These are phyloP conservation scores for Ypsolopha scabrella DNA, from an alignment of 2,888 invertebrate genomes.

Conservation along the genomic window DNA sequence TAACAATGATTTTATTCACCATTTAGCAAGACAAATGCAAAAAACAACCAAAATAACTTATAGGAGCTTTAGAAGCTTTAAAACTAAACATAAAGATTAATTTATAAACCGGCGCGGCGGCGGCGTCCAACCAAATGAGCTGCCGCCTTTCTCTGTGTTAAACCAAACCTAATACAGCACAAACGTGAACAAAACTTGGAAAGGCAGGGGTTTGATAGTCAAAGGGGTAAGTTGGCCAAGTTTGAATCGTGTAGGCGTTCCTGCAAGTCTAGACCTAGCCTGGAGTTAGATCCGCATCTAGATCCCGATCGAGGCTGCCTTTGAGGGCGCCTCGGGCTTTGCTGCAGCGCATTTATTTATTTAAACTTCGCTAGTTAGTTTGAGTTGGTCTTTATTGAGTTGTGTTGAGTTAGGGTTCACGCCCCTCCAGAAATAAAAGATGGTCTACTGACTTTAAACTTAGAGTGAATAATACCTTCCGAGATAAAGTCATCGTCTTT, in stretches of 20 bases:
- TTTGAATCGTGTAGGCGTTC: slow-evolving; percentile 1
- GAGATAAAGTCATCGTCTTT: too few species aligned
- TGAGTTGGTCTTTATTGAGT: background rate
- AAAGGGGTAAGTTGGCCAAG: background rate
- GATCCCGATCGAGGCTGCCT: background rate
- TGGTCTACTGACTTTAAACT: too few species aligned
- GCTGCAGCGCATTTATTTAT: background rate
- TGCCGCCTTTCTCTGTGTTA: too few species aligned
- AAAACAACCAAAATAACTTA: too few species aligned
- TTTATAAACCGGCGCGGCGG: too few species aligned
- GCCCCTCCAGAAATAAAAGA: too few species aligned
- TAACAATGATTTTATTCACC: too few species aligned
- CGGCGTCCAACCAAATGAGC: too few species aligned
- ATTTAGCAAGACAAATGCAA: too few species aligned
- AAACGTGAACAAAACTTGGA: background rate
- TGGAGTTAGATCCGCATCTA: background rate
- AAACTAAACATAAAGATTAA: too few species aligned
- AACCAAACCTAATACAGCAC: background rate
- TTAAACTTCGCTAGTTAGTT: slow-evolving; percentile 1
- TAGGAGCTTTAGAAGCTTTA: too few species aligned
- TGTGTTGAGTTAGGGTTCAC: background rate
- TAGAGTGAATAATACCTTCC: too few species aligned
- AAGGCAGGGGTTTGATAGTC: slow-evolving; percentile 2
- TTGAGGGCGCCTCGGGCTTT: background rate
- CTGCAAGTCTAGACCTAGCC: background rate